phyloP scores from a whole-genome alignment of 2,113 vertebrate genomes.

The Cnemophilus loriae region DNA sequence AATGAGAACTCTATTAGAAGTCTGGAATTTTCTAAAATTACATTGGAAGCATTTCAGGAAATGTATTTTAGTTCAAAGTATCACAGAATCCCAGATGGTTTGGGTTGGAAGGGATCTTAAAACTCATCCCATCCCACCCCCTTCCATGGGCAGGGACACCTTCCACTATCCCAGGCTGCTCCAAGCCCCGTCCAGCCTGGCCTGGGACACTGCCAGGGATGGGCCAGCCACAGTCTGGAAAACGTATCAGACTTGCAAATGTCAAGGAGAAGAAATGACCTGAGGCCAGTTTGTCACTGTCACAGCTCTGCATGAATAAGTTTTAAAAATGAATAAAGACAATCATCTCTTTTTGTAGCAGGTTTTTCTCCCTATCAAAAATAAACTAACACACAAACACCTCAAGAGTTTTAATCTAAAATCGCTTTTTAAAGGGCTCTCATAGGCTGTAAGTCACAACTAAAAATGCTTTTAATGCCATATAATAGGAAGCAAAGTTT shows the following conservation, averaged over 20 bases:
- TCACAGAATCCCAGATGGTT: neutral
- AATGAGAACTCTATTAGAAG: neutral
- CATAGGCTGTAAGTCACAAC: neutral
- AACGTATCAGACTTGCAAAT: neutral
- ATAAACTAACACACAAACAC: neutral
- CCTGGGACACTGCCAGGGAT: neutral
- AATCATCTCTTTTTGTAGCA: neutral
- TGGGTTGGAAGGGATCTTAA: neutral
- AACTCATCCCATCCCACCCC: neutral
- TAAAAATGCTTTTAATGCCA: neutral
- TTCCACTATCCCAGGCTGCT: neutral
- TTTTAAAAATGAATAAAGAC: neutral
- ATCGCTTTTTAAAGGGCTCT: neutral
- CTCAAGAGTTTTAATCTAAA: neutral
- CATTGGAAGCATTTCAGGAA: neutral
- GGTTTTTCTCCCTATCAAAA: neutral
- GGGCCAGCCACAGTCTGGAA: neutral
- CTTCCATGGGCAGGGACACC: neutral
- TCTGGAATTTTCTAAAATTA: neutral
- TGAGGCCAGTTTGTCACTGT: neutral
- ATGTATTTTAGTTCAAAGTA: neutral
- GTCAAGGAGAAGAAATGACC: slow-evolving; percentile 5
- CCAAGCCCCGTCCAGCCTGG: neutral
- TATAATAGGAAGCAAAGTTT: neutral
- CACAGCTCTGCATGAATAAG: neutral